Percentiles rank a stretch among this genome's conserved stretches.
Conservation (phyloP, 2,113 vertebrate species). For the Bujurquina vittata region DNA sequence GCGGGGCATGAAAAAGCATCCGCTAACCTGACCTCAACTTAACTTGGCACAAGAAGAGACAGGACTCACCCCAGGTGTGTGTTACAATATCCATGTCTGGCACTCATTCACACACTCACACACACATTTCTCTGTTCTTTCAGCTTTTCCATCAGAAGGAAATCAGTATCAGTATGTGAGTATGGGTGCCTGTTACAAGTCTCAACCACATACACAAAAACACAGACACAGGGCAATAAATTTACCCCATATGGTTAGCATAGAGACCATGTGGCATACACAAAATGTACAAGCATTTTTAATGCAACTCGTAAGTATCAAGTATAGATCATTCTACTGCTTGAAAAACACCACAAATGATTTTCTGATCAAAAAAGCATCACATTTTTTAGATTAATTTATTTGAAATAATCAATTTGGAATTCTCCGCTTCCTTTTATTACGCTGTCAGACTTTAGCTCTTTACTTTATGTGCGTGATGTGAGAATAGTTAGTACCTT, state of each 20-base stretch:
- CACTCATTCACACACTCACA: constrained; percentile 33
- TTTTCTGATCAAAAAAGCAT: not conserved
- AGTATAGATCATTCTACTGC: not conserved
- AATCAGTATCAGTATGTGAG: constrained; percentile 26
- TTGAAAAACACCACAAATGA: not conserved
- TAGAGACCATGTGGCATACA: not conserved
- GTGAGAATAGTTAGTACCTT: not conserved
- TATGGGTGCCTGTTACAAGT: constrained; percentile 24
- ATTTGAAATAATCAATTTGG: not conserved
- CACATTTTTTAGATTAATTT: too few relatives aligned
- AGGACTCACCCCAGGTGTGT: constrained; percentile 51
- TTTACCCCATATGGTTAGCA: not conserved
- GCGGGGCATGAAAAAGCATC: constrained; percentile 66
- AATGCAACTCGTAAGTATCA: not conserved
- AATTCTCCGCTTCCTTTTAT: not conserved
- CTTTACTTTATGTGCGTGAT: not conserved
- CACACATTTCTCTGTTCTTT: not conserved
- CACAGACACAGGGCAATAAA: not conserved
- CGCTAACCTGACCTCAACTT: constrained; percentile 50
- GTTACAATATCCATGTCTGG: constrained; percentile 72
- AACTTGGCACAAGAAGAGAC: constrained; percentile 10
- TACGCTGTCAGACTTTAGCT: not conserved
- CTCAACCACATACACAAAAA: not conserved
- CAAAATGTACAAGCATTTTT: not conserved
- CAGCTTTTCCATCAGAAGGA: constrained; percentile 27